Evolutionary conservation across 2,113 vertebrate genomes (phyloP), one percentile per base, ranked within the genome.

Genomic region (Hemibagrus wyckioides): DNA sequence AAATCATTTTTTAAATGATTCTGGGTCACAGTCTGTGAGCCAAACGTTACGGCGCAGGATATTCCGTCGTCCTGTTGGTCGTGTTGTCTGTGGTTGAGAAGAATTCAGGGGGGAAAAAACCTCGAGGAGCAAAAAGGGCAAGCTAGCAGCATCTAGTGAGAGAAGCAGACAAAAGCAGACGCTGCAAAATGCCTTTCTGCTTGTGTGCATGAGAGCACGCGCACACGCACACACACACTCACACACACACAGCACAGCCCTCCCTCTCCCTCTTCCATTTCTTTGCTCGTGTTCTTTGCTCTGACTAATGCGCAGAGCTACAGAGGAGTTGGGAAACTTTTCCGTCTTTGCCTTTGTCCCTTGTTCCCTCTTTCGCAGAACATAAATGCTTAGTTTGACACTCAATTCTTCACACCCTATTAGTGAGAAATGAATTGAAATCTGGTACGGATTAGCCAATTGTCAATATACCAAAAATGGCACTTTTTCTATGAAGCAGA

Each of bases 131-230:
- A 93, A 93, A 92, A 92, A 92, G 94, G 90, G 94, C 92, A 93
- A 94, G 92, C 92, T 94, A 95, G 95, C 94, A 94, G 88, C 94
- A 94, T 93, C 94, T 94, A 93, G 94, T 93, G 94, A 94, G 92
- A 93, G 92, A 92, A 93, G 82, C 3, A 90, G 93, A 94, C 94
- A 94, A 85, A 91, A 92, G 91, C 94, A 94, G 92, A 94, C 90
- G 88, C 87, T 90, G 73, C 87, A 85, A 89, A 88, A 89, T 91
- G 82, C 88, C 54, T 84, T 82, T 57, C 90, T 85, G 89, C 61
- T 82, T 82, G 73, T 71, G 48, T 71, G 36, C 88, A 25, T 82
- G 75, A 76, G 76, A 19, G 25, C 15, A 11, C 73, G 25, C 71
- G 30, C 80, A 8, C 23, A 36, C 80, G n/a, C 48, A 23, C 39